phyloP scores from a whole-genome alignment of 2,113 vertebrate species.

The Tauraco erythrolophus region DNA sequence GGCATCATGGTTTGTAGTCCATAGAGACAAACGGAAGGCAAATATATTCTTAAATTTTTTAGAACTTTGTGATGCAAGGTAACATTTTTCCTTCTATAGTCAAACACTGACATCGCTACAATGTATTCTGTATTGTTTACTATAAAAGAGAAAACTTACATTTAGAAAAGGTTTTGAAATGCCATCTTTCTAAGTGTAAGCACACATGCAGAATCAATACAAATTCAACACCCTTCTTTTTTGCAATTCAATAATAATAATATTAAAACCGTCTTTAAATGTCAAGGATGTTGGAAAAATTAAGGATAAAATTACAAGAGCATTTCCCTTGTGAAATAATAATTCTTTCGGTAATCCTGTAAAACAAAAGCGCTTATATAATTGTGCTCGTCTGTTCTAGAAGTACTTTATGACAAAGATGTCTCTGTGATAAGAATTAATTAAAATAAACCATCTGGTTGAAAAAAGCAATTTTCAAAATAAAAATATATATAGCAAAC shows the following conservation, averaged over 20 bases:
- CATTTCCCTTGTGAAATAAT: conserved; percentile 54
- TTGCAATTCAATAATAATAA: conserved; percentile 67
- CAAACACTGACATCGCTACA: background rate
- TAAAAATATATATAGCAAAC: background rate
- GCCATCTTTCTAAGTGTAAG: conserved; percentile 50
- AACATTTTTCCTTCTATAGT: conserved; percentile 7
- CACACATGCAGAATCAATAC: conserved; percentile 65
- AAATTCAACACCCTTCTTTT: conserved; percentile 51
- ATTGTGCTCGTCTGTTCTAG: conserved; percentile 72
- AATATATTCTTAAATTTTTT: background rate
- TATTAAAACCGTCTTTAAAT: conserved; percentile 73
- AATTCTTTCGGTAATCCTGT: conserved; percentile 67
- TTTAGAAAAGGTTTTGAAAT: conserved; percentile 62
- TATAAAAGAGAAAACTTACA: conserved; percentile 33
- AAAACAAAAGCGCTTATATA: conserved; percentile 73
- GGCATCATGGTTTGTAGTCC: background rate
- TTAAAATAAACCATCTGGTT: conserved; percentile 76
- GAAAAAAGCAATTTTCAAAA: conserved; percentile 26
- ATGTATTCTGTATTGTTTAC: conserved; percentile 49
- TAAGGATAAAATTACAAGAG: conserved; percentile 70
- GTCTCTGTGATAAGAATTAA: conserved; percentile 74
- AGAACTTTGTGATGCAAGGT: background rate
- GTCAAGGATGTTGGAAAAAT: conserved; percentile 73
- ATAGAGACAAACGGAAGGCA: conserved; percentile 1
- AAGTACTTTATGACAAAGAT: conserved; percentile 68